phyloP scores from a whole-genome alignment of 2,113 vertebrate genomes.

The Lichenostomus cassidix region DNA sequence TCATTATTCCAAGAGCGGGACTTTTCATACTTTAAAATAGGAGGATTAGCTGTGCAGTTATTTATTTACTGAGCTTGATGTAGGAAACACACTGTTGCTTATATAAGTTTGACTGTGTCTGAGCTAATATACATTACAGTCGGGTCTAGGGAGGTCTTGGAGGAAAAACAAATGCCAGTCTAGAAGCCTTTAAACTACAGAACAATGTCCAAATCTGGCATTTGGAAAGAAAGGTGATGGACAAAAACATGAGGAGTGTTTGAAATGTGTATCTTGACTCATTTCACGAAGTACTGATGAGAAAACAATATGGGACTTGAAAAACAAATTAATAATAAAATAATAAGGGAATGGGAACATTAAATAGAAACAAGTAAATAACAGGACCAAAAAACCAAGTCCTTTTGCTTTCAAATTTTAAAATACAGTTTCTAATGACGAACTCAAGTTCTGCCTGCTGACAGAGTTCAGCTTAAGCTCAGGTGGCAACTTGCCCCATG shows the following conservation, averaged over 20 bases:
- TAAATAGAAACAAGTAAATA: neutral
- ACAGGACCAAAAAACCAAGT: rapidly evolving
- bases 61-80: neutral
- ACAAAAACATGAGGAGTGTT: neutral
- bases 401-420: neutral
- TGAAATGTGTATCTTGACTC: neutral
- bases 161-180: neutral
- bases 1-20: neutral
- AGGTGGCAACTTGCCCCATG: neutral
- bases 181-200: neutral
- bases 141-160: neutral
- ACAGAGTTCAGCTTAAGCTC: neutral
- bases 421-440: neutral
- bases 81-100: neutral
- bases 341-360: neutral
- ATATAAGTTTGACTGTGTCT: neutral
- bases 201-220: neutral
- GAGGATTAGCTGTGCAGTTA: neutral
- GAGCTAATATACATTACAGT: neutral
- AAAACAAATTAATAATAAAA: neutral
- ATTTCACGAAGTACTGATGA: neutral
- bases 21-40: neutral
- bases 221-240: neutral
- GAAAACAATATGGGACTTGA: neutral
- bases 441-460: neutral